These are phyloP conservation scores for Apamea epomidion DNA, from an alignment of 2,888 invertebrate species.

Conservation along the genomic window DNA sequence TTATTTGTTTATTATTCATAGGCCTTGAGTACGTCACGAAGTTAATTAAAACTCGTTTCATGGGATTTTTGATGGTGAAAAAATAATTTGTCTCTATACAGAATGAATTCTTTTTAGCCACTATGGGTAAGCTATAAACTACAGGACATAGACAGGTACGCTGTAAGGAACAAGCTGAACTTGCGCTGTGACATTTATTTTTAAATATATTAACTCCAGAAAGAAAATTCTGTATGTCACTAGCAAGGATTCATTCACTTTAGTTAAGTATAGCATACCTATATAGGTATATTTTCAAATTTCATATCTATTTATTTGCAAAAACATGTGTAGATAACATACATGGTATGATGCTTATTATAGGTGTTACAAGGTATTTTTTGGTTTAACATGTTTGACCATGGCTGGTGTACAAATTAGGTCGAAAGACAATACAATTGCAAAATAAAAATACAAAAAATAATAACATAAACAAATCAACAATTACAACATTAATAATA, in stretches of 20 bases:
- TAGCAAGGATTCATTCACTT: neutral
- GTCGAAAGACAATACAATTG: too few relatives aligned
- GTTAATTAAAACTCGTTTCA: slow-evolving; percentile 17
- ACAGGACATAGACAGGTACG: neutral
- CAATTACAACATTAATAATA: too few relatives aligned
- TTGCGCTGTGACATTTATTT: too few relatives aligned
- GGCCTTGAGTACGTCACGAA: slow-evolving; percentile 51
- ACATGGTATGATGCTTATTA: too few relatives aligned
- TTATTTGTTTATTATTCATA: slow-evolving; percentile 43
- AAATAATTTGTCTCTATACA: neutral
- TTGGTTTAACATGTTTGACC: too few relatives aligned
- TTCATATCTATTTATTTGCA: too few relatives aligned
- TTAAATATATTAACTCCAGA: too few relatives aligned
- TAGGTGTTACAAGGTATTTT: too few relatives aligned
- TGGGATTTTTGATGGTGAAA: slow-evolving; percentile 19
- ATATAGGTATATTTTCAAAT: neutral
- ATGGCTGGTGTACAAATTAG: too few relatives aligned
- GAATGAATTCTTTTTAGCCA: neutral
- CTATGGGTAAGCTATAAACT: neutral
- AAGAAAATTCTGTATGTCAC: neutral
- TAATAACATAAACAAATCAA: too few relatives aligned
- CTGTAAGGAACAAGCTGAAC: neutral
- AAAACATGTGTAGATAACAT: too few relatives aligned
- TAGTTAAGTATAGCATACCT: neutral
- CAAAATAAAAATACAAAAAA: too few relatives aligned